Conservation (phyloP, 2,888 invertebrate species). For the Tromatobia lineatoria region DNA sequence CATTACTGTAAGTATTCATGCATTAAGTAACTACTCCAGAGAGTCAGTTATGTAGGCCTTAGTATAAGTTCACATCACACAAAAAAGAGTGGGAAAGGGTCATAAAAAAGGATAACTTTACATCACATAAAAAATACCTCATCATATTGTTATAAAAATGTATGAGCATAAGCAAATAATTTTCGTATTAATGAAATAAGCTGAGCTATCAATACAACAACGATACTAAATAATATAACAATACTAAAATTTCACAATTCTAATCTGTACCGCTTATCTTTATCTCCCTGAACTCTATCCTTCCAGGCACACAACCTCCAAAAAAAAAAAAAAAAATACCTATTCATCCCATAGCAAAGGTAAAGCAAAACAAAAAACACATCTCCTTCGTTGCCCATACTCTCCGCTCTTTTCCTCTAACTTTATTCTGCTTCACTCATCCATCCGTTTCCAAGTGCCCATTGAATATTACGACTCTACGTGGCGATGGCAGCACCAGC, state of each 20-base stretch:
- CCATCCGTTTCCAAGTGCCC: conserved; percentile 17
- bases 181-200: no score
- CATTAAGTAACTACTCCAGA: no score
- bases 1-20: no score
- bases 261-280: neutral
- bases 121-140: no score
- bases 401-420: neutral
- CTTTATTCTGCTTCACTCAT: neutral
- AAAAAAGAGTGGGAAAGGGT: no score
- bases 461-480: conserved; percentile 23
- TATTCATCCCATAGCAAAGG: neutral
- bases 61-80: no score
- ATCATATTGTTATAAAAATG: no score
- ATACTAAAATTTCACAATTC: neutral
- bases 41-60: no score
- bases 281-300: neutral
- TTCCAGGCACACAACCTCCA: neutral
- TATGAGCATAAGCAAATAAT: no score
- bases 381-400: conserved; percentile 4
- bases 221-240: no score
- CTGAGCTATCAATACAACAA: no score
- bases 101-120: no score
- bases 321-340: neutral
- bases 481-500: conserved; percentile 4
- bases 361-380: neutral